Base-by-base conservation (phyloP, 2,113 vertebrate species). In the Papio anubis region DNA sequence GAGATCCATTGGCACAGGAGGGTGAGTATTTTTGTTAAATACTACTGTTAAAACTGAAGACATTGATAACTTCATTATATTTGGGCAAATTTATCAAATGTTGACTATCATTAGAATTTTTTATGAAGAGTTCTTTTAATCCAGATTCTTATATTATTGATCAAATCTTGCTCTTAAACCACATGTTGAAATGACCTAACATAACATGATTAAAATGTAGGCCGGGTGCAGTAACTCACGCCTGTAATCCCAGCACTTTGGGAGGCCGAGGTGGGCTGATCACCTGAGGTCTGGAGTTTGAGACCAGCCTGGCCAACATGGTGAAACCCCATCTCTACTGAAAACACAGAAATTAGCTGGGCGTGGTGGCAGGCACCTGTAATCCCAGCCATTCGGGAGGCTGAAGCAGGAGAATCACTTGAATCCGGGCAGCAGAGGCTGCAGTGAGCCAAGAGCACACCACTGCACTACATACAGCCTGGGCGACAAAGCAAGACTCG, bases 1-100 rank as follows among this genome's bases (percentile, higher is more conserved):
- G 98, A 99, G 99, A 88, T 98, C 99, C 17, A 99, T 99, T 95
- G 99, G 99, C 94, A 98, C 99, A 52, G 99, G 99, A 98, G 99
- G 99, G 99, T 99, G 96, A 98, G 99, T 95, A 91, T 93, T 80
- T 96, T 94, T 90, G 50, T 94, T 92, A 97, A 85, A 94, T 93
- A 72, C 96, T 94, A 27, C 30, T 83, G n/a, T 93, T 85, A 84
- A 91, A 90, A 57, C 38, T 87, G 66, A 55, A 84, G 12, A 66
- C 66, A 79, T 88, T 92, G 57, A 66, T 61, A 83, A 64, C n/a
- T 66, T 76, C 40, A 35, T 83, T 95, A 55, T 88, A 68, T 94
- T 84, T 96, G 83, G 43, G 59, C 43, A 95, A 48, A 83, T 4
- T 59, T 84, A 43, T 43, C 57, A 92, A 94, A 92, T 93, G 64